Evolutionary conservation across 2,888 invertebrate species (phyloP), one percentile per base, ranked within the genome.

Genomic region (Ceratothoa steindachneri): DNA sequence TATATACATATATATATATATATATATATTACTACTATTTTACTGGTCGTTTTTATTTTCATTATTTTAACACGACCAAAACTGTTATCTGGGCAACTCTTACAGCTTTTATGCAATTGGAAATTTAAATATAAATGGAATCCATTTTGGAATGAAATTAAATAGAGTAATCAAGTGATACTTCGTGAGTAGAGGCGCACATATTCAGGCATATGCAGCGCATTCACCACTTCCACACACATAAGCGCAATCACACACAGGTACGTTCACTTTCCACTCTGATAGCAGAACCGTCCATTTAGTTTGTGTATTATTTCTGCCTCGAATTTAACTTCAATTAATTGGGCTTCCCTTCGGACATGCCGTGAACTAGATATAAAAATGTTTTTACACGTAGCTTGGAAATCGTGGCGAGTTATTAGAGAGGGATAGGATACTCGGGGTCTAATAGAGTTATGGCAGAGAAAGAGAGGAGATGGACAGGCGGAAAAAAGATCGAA

Each of bases 241-340:
- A 67, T 31, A 67, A 29, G 30, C 67, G 30, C 67, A 67, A 24
- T 30, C 67, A 67, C 67, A 67, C 67, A 31, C 67, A 67, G 22
- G 7, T 31, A 67, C 67, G n/a, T n/a, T n/a, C n/a, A n/a, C n/a
- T n/a, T n/a, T n/a, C n/a, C n/a, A n/a, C n/a, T n/a, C n/a, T n/a
- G n/a, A n/a, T n/a, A n/a, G n/a, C n/a, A n/a, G n/a, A n/a, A n/a
- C n/a, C n/a, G n/a, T n/a, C n/a, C n/a, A n/a, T n/a, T n/a, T n/a
- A n/a, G n/a, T n/a, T n/a, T n/a, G n/a, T n/a, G n/a, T n/a, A n/a
- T n/a, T n/a, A n/a, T n/a, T n/a, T n/a, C n/a, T n/a, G n/a, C n/a
- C n/a, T n/a, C n/a, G n/a, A n/a, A n/a, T n/a, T n/a, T n/a, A n/a
- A n/a, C n/a, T n/a, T n/a, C n/a, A n/a, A n/a, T n/a, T n/a, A n/a